Base-by-base conservation (phyloP, 2,888 invertebrate species). In the Trachelus iudaicus region DNA sequence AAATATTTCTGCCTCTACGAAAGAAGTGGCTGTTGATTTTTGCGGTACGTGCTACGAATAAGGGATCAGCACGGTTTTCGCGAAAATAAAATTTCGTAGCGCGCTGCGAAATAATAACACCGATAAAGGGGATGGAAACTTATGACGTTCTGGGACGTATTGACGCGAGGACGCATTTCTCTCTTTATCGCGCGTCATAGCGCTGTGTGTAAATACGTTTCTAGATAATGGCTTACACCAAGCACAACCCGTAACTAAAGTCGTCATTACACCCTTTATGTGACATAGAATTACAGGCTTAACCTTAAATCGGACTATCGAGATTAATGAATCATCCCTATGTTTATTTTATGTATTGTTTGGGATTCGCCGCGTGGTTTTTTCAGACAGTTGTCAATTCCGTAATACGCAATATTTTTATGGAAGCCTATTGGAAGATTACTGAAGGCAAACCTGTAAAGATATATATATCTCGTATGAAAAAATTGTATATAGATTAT, bases 41-140 rank as follows among this genome's bases (percentile, higher is more conserved):
- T 76, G 75, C 68, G 75, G 81, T 77, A 82, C 83, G 83, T 83
- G 83, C 81, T 79, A 69, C 78, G 82, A 83, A 83, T 83, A 81
- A 78, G 76, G 77, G 33, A 68, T 34, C 34, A n/a, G 74, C 34
- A 68, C 75, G 40, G 37, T n/a, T 73, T 69, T 56, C 75, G 78
- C 56, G 75, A 37, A 81, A 78, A 80, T 81, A 80, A 80, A 78
- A 80, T 80, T 81, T 81, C 23, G 40, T 23, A 56, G 40, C 40
- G 23, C 23, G 9, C 40, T 56, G 40, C 40, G 23, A 69, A 77
- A 69, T 75, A 71, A 75, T 75, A 75, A 77, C 69, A 56, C 30
- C 33, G 30, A 71, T 71, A 56, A 56, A 56, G 40, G 40, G 40
- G 40, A 56, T 56, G 40, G 9, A 23, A 56, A 56, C 40, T 56